Evolutionary conservation across 2,113 vertebrate genomes (phyloP).

Genomic region (Festucalex cinctus): DNA sequence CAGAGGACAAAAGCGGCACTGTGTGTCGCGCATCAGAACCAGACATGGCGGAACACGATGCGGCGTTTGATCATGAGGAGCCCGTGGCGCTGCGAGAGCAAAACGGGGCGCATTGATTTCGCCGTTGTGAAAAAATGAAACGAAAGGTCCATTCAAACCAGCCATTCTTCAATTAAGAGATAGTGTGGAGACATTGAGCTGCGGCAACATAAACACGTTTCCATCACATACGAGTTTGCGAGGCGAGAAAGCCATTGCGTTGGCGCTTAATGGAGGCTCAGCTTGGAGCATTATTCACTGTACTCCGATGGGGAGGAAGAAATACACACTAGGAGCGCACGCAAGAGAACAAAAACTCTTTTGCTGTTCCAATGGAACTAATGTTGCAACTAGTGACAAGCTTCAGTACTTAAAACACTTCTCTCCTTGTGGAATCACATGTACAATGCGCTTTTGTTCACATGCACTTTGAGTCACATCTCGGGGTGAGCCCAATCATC

Average conservation of each 20-base stretch:
- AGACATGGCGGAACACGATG: constrained; percentile 54
- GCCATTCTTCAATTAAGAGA: constrained; percentile 60
- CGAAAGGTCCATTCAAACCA: constrained; percentile 57
- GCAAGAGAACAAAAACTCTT: constrained; percentile 33
- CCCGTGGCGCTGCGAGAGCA: constrained; percentile 51
- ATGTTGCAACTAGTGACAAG: constrained; percentile 28
- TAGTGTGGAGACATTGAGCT: constrained; percentile 60
- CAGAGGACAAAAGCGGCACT: constrained; percentile 38
- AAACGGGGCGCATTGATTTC: constrained; percentile 65
- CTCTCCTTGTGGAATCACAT: constrained; percentile 15
- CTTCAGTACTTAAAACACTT: constrained; percentile 45
- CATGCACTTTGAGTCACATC: not conserved
- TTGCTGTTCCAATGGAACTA: constrained; percentile 18
- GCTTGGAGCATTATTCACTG: constrained; percentile 60
- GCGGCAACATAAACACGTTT: constrained; percentile 67
- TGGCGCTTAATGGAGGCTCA: constrained; percentile 64
- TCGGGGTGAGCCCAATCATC: constrained; percentile 10
- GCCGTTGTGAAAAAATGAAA: constrained; percentile 57
- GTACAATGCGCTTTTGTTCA: not conserved
- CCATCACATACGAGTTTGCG: constrained; percentile 57
- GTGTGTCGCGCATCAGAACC: constrained; percentile 36
- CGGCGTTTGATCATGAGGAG: constrained; percentile 65
- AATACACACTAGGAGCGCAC: constrained; percentile 19
- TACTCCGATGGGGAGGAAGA: constrained; percentile 43
- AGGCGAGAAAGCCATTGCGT: constrained; percentile 55